These are phyloP conservation scores for Anastrepha ludens DNA, from an alignment of 1,140 invertebrate species.

Conservation along the genomic window DNA sequence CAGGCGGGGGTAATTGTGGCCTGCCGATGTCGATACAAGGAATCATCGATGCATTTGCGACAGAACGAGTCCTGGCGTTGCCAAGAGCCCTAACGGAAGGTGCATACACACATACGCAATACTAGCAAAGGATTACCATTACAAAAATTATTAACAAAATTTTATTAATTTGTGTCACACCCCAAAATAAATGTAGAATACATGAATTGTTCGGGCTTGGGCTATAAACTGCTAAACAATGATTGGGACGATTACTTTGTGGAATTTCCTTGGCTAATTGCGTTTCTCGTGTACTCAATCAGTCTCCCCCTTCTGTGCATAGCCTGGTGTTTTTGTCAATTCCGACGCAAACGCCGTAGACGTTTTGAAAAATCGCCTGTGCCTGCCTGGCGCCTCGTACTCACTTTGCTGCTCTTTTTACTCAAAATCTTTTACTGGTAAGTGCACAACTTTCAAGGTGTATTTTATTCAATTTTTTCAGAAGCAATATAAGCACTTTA, in stretches of 20 bases:
- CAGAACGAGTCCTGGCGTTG: not conserved
- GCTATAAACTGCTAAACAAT: not conserved
- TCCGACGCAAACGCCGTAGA: not conserved
- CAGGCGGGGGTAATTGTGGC: not conserved
- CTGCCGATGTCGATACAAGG: not conserved
- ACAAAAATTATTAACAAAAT: too few relatives aligned
- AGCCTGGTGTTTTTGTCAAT: not conserved
- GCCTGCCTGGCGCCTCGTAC: not conserved
- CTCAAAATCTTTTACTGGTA: slow-evolving; percentile 6
- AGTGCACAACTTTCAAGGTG: not conserved
- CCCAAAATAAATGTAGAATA: not conserved
- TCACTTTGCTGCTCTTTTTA: not conserved
- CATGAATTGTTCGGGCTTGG: slow-evolving; percentile 8
- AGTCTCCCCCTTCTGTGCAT: not conserved
- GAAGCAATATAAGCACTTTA: too few relatives aligned
- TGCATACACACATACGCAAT: too few relatives aligned
- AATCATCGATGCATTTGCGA: not conserved
- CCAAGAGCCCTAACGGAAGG: not conserved
- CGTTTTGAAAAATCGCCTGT: not conserved
- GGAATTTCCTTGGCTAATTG: not conserved
- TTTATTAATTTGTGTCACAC: too few relatives aligned
- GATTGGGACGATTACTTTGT: not conserved
- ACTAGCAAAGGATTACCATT: too few relatives aligned
- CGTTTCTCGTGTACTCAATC: not conserved
- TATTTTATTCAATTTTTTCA: too few relatives aligned